phyloP scores from a whole-genome alignment of 2,888 invertebrate species.

The Labia minor region DNA sequence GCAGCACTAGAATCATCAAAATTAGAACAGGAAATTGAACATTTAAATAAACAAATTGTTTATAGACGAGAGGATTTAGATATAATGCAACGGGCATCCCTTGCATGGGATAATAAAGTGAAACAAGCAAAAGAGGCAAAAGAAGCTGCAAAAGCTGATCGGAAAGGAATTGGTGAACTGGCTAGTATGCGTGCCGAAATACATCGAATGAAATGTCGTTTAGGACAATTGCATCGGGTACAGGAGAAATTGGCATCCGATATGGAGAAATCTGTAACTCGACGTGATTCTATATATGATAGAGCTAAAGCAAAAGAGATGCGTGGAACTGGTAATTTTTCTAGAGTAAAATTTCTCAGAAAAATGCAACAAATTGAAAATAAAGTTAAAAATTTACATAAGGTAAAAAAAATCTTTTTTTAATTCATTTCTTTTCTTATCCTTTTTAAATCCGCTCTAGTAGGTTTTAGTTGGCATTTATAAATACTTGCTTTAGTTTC shows the following conservation, averaged over 20 bases:
- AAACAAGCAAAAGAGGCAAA: conserved; percentile 57
- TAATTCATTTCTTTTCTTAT: not conserved
- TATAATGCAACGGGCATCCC: conserved; percentile 51
- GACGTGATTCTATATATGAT: conserved; percentile 52
- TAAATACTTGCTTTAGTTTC: no score
- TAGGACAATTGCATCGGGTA: conserved; percentile 40
- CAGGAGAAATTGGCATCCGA: conserved; percentile 51
- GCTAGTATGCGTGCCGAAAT: conserved; percentile 69
- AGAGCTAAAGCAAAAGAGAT: conserved; percentile 46
- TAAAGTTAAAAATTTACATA: not conserved
- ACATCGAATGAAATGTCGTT: conserved; percentile 53
- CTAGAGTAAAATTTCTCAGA: not conserved
- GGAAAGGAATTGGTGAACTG: conserved; percentile 47
- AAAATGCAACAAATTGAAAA: not conserved
- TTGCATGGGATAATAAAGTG: conserved; percentile 74
- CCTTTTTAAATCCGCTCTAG: conserved; percentile 15
- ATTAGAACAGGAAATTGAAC: conserved; percentile 55
- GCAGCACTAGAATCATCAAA: conserved; percentile 56
- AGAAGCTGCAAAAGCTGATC: conserved; percentile 40
- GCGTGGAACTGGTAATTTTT: conserved; percentile 26
- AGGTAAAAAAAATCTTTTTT: conserved; percentile 17
- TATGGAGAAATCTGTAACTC: conserved; percentile 51
- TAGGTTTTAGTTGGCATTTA: no score
- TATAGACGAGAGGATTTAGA: conserved; percentile 52
- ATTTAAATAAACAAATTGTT: conserved; percentile 54